Conservation (phyloP, 2,797 vertebrate genomes). For the Coreius guichenoti region DNA sequence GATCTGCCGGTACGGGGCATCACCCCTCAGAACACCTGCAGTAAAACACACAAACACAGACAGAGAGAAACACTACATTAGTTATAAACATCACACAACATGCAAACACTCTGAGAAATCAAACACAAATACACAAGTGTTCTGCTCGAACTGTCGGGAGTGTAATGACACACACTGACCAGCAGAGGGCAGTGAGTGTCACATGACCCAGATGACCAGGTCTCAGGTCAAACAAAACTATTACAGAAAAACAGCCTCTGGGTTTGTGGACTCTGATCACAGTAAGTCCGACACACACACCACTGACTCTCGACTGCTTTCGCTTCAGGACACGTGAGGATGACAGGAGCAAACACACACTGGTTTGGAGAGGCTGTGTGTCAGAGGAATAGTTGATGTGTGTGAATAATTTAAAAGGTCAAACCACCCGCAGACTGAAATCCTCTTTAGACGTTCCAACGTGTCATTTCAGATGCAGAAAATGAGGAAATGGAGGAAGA, state of each 20-base stretch:
- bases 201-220: not conserved
- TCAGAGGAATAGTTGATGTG: conserved; percentile 65
- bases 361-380: conserved; percentile 27
- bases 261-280: not conserved
- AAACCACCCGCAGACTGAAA: conserved; percentile 74
- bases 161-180: conserved; percentile 74
- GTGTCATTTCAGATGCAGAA: conserved; percentile 24
- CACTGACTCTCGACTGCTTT: not conserved
- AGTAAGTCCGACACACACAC: not conserved
- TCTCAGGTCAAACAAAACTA: not conserved
- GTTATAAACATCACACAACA: not conserved
- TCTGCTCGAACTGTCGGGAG: not conserved
- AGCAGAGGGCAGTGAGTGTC: conserved; percentile 72
- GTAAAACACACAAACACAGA: conserved; percentile 37
- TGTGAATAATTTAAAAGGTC: conserved; percentile 85
- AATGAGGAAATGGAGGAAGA: not conserved
- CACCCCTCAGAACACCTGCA: conserved; percentile 78
- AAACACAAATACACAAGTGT: conserved; percentile 27
- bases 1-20: conserved; percentile 77
- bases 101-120: not conserved
- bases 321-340: not conserved
- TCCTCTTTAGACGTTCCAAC: conserved; percentile 46
- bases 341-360: not conserved
- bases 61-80: not conserved
- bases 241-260: not conserved